phyloP scores from a whole-genome alignment of 2,797 vertebrate genomes.

The Gobionotothen gibberifrons region DNA sequence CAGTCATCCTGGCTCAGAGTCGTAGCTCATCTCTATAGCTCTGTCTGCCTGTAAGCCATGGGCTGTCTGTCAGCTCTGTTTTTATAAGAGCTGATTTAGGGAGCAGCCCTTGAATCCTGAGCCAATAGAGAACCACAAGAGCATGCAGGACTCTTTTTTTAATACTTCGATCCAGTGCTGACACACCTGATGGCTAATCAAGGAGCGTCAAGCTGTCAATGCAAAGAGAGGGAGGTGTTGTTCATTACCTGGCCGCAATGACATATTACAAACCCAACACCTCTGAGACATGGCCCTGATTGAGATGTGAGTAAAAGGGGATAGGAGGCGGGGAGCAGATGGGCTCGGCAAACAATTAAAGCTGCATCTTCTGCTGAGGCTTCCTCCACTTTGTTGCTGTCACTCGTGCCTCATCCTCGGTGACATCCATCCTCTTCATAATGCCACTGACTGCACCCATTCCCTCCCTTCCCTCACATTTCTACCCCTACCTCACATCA shows the following conservation, averaged over 20 bases:
- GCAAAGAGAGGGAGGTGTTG: neutral
- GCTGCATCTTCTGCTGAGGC: conserved; percentile 63
- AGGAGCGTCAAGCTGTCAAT: conserved; percentile 31
- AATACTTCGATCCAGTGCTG: conserved; percentile 16
- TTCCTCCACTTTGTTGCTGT: conserved; percentile 58
- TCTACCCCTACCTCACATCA: conserved; percentile 1
- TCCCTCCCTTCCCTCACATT: conserved; percentile 14
- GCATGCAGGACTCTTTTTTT: conserved; percentile 21
- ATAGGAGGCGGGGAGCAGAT: conserved; percentile 52
- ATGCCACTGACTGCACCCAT: conserved; percentile 11
- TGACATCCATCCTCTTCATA: conserved; percentile 45
- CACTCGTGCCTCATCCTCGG: conserved; percentile 40
- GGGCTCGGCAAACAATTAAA: conserved; percentile 80
- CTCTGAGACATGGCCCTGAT: conserved; percentile 62
- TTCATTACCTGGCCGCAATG: conserved; percentile 60
- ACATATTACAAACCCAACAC: conserved; percentile 49
- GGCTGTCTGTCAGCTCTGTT: conserved; percentile 72
- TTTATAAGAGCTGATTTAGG: conserved; percentile 76
- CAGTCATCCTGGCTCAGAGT: conserved; percentile 62
- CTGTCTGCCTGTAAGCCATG: conserved; percentile 62
- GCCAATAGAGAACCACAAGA: conserved; percentile 47
- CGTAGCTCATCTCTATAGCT: conserved; percentile 72
- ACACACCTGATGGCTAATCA: conserved; percentile 49
- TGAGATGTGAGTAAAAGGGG: conserved; percentile 63
- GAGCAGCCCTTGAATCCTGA: conserved; percentile 53